phyloP scores from a whole-genome alignment of 2,888 invertebrate genomes.

The Tetranychus piercei region DNA sequence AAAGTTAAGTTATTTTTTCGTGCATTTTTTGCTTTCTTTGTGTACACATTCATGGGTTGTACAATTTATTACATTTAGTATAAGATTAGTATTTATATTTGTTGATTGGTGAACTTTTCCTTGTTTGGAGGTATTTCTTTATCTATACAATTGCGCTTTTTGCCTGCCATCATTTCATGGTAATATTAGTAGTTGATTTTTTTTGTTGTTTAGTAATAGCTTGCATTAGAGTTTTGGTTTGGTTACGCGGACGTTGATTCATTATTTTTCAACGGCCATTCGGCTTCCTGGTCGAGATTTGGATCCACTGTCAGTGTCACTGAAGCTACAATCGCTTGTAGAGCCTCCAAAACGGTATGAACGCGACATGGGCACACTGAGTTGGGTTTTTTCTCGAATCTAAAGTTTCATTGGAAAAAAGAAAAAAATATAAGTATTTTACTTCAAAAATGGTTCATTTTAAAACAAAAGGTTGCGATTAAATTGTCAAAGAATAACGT shows the following conservation, averaged over 20 bases:
- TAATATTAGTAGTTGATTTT: neutral
- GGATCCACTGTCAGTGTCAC: constrained; percentile 24
- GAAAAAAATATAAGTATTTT: neutral
- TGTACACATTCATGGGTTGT: neutral
- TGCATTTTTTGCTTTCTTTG: no score
- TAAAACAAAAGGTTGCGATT: neutral
- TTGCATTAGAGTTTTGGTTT: neutral
- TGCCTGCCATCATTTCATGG: neutral
- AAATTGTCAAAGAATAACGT: neutral
- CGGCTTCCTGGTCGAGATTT: constrained; percentile 26
- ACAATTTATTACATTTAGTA: neutral
- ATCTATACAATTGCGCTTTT: neutral
- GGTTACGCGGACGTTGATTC: neutral
- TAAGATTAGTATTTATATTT: constrained; percentile 1
- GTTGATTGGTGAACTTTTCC: neutral
- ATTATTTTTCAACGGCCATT: constrained; percentile 23
- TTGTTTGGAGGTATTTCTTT: neutral
- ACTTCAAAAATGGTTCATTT: neutral
- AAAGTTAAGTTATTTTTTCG: neutral
- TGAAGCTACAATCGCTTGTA: constrained; percentile 27
- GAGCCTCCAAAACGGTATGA: constrained; percentile 51
- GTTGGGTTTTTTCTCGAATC: constrained; percentile 77
- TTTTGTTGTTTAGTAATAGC: neutral
- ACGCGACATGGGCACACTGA: constrained; percentile 64
- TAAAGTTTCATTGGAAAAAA: constrained; percentile 33